Percentiles rank a stretch among this genome's conserved stretches.
Conservation (phyloP, 1,140 invertebrate species). For the Linepithema humile region DNA sequence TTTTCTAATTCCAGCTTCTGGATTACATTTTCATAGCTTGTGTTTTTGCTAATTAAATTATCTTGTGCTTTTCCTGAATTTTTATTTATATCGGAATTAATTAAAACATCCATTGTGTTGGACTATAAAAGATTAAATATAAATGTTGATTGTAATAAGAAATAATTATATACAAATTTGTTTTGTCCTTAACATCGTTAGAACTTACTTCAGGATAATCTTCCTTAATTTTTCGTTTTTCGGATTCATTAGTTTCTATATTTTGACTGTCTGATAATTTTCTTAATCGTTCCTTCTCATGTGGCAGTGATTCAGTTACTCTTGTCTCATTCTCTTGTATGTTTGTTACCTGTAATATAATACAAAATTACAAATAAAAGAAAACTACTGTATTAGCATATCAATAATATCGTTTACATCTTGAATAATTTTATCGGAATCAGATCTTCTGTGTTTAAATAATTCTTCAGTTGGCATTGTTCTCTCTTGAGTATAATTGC, state of each 20-base stretch:
- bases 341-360: slow-evolving; percentile 72
- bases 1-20: slow-evolving; percentile 79
- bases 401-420: slow-evolving; percentile 37
- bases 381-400: neutral
- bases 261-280: slow-evolving; percentile 73
- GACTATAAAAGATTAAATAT: slow-evolving; percentile 61
- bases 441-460: neutral
- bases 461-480: slow-evolving; percentile 14
- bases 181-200: neutral
- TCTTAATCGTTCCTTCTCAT: slow-evolving; percentile 76
- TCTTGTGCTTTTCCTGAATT: slow-evolving; percentile 27
- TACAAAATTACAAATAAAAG: slow-evolving; percentile 73
- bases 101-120: slow-evolving; percentile 15
- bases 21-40: slow-evolving; percentile 70
- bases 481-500: slow-evolving; percentile 32
- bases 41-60: slow-evolving; percentile 56
- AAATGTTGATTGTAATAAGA: slow-evolving; percentile 10
- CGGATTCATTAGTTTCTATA: slow-evolving; percentile 71
- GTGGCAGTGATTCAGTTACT: slow-evolving; percentile 73
- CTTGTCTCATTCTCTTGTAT: slow-evolving; percentile 75
- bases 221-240: slow-evolving; percentile 76
- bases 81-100: slow-evolving; percentile 44
- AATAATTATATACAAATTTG: neutral
- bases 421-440: slow-evolving; percentile 46
- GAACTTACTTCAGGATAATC: slow-evolving; percentile 30